A percentile compares a stretch with the other conserved stretches of the same genome.
Evolutionary conservation across 2,113 vertebrate species (phyloP).

Genomic region (Xenotilapia caudafasciata): DNA sequence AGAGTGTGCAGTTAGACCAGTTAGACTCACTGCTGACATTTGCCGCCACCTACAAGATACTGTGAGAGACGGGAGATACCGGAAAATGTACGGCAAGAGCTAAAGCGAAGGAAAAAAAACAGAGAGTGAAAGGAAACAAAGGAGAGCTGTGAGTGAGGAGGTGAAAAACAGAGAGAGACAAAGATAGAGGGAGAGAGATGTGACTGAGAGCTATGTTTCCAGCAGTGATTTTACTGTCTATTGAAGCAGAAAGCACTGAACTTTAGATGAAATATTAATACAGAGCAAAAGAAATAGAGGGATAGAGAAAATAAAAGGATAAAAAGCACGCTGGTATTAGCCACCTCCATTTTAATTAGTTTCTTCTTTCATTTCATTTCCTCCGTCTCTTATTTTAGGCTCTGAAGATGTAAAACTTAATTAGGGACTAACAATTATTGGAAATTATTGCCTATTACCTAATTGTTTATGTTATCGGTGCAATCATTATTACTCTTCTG

Average conservation of each 20-base stretch:
- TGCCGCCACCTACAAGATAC: conserved; percentile 22
- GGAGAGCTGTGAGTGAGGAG: background rate
- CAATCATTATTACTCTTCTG: conserved; percentile 43
- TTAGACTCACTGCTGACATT: background rate
- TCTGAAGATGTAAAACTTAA: conserved; percentile 57
- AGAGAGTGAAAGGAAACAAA: background rate
- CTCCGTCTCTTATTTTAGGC: conserved; percentile 24
- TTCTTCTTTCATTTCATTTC: conserved; percentile 51
- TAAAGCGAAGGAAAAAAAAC: background rate
- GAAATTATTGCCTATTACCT: conserved; percentile 64
- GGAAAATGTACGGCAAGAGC: background rate
- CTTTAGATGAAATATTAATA: conserved; percentile 71
- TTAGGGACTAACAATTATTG: conserved; percentile 66
- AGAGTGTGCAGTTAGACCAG: background rate
- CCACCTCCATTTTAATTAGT: conserved; percentile 64
- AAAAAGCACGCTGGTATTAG: conserved; percentile 49
- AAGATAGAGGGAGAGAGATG: conserved; percentile 6
- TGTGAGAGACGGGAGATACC: background rate
- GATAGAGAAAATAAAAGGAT: conserved; percentile 48
- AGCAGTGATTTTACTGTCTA: conserved; percentile 66
- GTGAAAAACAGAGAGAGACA: background rate
- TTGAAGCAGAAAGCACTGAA: conserved; percentile 66
- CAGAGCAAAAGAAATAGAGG: conserved; percentile 40
- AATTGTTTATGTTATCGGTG: conserved; percentile 56
- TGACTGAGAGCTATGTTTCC: conserved; percentile 55